Evolutionary conservation across 2,797 vertebrate genomes (phyloP).

Genomic region (Petrocephalus sullivani): DNA sequence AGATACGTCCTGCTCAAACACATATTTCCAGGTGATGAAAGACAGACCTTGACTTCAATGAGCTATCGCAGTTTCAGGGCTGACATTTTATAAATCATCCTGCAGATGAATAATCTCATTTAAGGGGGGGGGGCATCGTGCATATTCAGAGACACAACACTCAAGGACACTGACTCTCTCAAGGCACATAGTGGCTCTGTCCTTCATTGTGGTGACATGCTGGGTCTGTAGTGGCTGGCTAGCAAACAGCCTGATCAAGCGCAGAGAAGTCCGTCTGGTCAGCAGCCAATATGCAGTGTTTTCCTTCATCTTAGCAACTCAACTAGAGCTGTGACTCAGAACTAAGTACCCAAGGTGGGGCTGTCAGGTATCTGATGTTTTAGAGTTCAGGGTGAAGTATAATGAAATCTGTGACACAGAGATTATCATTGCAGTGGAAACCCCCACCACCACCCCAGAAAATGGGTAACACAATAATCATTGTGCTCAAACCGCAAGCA

Average conservation of each 20-base stretch:
- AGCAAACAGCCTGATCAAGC: not conserved
- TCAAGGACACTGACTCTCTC: constrained; percentile 11
- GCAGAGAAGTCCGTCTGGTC: not conserved
- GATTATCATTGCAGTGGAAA: not conserved
- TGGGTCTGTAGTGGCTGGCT: not conserved
- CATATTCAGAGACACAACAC: constrained; percentile 9
- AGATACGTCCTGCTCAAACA: constrained; percentile 19
- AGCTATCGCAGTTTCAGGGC: not conserved
- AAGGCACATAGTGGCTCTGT: not conserved
- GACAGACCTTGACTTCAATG: constrained; percentile 16
- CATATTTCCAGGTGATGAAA: constrained; percentile 26
- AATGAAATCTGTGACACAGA: not conserved
- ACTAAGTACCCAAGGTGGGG: not conserved
- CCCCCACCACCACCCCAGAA: not conserved
- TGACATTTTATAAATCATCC: not conserved
- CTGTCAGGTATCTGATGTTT: not conserved
- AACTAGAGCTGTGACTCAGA: not conserved
- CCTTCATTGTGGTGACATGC: not conserved
- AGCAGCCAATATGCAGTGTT: not conserved
- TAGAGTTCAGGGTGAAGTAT: not conserved
- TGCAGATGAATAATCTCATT: constrained; percentile 9
- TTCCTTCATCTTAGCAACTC: not conserved
- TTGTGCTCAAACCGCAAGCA: not conserved
- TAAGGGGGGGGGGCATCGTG: not conserved
- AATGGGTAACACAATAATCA: not conserved